These are phyloP conservation scores for Rhinella marina DNA, from an alignment of 2,797 vertebrate genomes.

Conservation along the genomic window DNA sequence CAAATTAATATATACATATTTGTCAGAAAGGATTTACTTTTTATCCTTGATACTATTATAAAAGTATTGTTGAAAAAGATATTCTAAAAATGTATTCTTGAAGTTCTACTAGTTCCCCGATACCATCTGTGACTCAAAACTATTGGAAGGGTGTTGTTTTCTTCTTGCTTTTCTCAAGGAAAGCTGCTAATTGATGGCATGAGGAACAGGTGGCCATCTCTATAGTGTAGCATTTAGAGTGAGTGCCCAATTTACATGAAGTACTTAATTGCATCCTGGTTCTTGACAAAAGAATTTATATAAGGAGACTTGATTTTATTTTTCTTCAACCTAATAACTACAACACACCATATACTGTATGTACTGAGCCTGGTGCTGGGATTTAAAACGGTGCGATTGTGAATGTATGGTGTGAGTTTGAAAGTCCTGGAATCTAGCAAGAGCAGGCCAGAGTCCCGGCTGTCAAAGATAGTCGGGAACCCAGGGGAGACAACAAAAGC, in stretches of 20 bases:
- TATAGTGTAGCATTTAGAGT: background rate
- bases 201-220: conserved; percentile 17
- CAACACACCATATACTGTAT: too few relatives aligned
- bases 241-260: background rate
- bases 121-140: conserved; percentile 38
- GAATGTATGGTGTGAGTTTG: too few relatives aligned
- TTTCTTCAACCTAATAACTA: background rate
- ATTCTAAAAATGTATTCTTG: background rate
- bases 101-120: background rate
- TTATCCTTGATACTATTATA: background rate
- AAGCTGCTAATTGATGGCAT: conserved; percentile 20
- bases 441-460: too few relatives aligned
- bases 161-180: conserved; percentile 27
- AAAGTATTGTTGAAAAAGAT: too few relatives aligned
- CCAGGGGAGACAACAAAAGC: too few relatives aligned
- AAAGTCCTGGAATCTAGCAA: too few relatives aligned
- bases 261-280: background rate
- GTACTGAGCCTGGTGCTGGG: too few relatives aligned
- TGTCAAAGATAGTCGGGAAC: too few relatives aligned
- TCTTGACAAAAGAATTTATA: background rate
- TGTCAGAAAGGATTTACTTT: background rate
- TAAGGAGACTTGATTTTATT: background rate
- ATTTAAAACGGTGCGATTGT: too few relatives aligned
- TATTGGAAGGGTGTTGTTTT: background rate
- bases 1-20: too few relatives aligned